Base-by-base conservation (phyloP, 1,140 invertebrate genomes). In the Venturia canescens region DNA sequence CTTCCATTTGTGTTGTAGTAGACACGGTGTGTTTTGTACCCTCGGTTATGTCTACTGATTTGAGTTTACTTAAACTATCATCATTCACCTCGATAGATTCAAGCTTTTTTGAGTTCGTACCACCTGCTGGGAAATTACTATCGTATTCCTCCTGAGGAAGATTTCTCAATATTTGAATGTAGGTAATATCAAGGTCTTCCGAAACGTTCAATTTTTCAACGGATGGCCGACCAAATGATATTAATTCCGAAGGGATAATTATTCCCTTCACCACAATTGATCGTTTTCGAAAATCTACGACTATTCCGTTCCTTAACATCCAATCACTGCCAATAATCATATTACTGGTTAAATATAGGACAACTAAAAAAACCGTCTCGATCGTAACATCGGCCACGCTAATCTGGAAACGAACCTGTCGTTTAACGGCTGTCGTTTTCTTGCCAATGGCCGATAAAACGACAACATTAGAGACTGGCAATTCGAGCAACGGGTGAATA, bases 271-370 rank as follows among this genome's bases (percentile, higher is more conserved):
- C n/a, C 3, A 13, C 67, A 11, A 81, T n/a, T 27, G 50, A 4
- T 13, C n/a, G 18, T 15, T 78, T 23, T 1, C 15, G n/a, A 83
- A 83, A 83, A 80, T 85, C 79, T n/a, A 86, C 63, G 0, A 80
- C 48, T 1, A 75, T 77, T 29, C 69, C 23, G 26, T 79, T 79
- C 29, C 78, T 70, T 34, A 80, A 11, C n/a, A 80, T 44, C 79
- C 79, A 86, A 27, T 84, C 83, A 63, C 84, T 84, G 11, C 83
- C 83, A 6, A 86, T 34, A 13, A 76, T 82, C 80, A 34, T 83
- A 78, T 16, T 44, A 77, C 15, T 80, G 16, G 69, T 27, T n/a
- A 82, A 75, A 60, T 77, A 63, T 9, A 82, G 82, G 3, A 84
- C 44, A 16, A 84, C 77, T 21, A 82, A 9, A 71, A 57, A 15